Conservation (phyloP, 2,113 vertebrate genomes). For the Gallinago media region DNA sequence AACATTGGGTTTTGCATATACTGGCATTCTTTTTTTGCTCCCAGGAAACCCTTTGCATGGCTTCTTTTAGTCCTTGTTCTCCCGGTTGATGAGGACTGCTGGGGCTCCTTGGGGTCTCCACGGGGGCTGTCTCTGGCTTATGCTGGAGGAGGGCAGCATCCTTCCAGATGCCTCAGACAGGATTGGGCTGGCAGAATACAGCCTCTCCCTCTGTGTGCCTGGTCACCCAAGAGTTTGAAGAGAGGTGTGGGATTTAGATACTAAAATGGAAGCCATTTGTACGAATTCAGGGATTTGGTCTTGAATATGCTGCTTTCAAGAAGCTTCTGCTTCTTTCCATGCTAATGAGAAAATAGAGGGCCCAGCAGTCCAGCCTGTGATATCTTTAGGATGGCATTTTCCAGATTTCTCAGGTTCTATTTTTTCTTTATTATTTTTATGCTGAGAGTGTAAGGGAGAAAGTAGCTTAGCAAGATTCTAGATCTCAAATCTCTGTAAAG, state of each 20-base stretch:
- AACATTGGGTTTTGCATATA: background rate
- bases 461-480: background rate
- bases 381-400: constrained; percentile 50
- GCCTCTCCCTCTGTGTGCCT: background rate
- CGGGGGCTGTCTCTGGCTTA: background rate
- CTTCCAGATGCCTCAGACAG: background rate
- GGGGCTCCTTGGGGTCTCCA: background rate
- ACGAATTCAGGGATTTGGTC: background rate
- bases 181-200: background rate
- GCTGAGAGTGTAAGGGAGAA: background rate
- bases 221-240: background rate
- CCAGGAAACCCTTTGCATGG: background rate
- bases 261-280: background rate
- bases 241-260: background rate
- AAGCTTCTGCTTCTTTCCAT: background rate
- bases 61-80: background rate
- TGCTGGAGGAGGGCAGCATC: background rate
- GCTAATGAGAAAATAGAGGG: background rate
- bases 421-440: constrained; percentile 47
- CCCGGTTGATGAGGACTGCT: background rate
- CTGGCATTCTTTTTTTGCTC: background rate
- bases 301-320: background rate
- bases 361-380: background rate
- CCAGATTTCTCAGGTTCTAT: constrained; percentile 28
- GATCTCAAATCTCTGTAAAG: background rate